Conservation (phyloP, 2,113 vertebrate genomes). For the Aphyosemion australe region DNA sequence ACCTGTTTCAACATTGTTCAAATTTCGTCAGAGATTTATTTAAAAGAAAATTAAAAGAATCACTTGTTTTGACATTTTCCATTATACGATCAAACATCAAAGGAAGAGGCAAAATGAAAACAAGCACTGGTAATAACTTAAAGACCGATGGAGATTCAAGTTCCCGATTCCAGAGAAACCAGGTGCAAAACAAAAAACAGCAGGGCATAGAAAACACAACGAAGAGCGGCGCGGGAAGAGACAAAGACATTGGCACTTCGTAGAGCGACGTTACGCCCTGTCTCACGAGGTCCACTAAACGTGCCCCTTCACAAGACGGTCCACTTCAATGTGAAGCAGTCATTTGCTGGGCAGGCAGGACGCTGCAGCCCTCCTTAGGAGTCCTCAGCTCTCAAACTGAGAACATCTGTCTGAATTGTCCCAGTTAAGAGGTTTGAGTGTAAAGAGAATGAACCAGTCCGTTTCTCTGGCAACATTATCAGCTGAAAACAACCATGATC, state of each 20-base stretch:
- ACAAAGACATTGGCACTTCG: slow-evolving; percentile 75
- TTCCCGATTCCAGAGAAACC: slow-evolving; percentile 64
- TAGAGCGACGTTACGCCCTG: slow-evolving; percentile 67
- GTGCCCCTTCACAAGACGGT: slow-evolving; percentile 64
- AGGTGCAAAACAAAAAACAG: slow-evolving; percentile 49
- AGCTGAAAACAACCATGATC: slow-evolving; percentile 50
- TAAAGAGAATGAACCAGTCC: slow-evolving; percentile 45
- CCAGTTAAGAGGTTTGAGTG: slow-evolving; percentile 61
- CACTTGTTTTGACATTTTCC: slow-evolving; percentile 67
- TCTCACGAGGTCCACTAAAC: slow-evolving; percentile 72
- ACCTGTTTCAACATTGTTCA: slow-evolving; percentile 34
- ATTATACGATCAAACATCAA: slow-evolving; percentile 67
- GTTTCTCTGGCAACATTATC: slow-evolving; percentile 36
- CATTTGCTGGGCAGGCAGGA: slow-evolving; percentile 62
- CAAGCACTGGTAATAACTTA: slow-evolving; percentile 76
- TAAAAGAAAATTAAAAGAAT: slow-evolving; percentile 79
- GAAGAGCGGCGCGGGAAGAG: slow-evolving; percentile 50
- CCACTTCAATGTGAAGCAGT: slow-evolving; percentile 86
- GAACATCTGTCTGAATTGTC: slow-evolving; percentile 66
- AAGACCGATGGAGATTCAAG: slow-evolving; percentile 75
- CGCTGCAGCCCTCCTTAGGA: slow-evolving; percentile 40
- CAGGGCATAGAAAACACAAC: slow-evolving; percentile 56
- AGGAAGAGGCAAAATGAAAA: slow-evolving; percentile 63
- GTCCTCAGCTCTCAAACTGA: slow-evolving; percentile 55
- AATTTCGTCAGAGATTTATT: slow-evolving; percentile 71